Percentiles rank a stretch among this genome's conserved stretches.
These are phyloP conservation scores for Spongilla lacustris DNA, from an alignment of 37 sponge, comb jelly and placozoan species.

Conservation along the genomic window DNA sequence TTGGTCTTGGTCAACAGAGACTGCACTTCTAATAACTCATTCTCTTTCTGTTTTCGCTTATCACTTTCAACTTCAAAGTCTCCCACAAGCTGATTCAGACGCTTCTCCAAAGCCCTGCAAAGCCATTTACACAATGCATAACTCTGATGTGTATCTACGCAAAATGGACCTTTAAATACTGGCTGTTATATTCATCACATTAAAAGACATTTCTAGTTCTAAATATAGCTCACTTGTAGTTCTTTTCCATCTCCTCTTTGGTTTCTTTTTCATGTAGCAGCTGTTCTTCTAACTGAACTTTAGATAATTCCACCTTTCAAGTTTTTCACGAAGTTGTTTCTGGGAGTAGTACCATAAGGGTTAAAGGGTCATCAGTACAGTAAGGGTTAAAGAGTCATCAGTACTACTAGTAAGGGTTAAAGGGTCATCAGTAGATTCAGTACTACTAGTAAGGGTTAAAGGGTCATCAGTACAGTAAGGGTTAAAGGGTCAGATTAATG, in stretches of 20 bases:
- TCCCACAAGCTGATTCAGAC: not conserved
- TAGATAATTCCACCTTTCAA: slow-evolving; percentile 34
- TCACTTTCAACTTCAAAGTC: slow-evolving; percentile 18
- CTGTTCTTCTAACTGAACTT: slow-evolving; percentile 50
- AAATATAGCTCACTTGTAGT: slow-evolving; percentile 32
- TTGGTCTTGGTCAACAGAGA: too few species aligned
- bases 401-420: not conserved
- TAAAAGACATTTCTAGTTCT: too few species aligned
- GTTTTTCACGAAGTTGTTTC: slow-evolving; percentile 22
- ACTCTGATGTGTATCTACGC: too few species aligned
- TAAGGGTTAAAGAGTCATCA: not conserved
- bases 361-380: not conserved
- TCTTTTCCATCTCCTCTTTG: slow-evolving; percentile 47
- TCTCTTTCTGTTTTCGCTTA: not conserved
- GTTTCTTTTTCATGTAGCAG: slow-evolving; percentile 39
- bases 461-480: not conserved
- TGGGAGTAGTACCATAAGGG: slow-evolving; percentile 4
- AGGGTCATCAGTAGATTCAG: not conserved
- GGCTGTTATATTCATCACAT: too few species aligned
- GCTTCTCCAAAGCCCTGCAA: slow-evolving; percentile 25
- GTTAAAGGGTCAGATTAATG: too few species aligned
- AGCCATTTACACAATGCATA: too few species aligned
- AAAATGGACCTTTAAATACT: too few species aligned
- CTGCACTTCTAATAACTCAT: not conserved
- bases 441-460: not conserved